Evolutionary conservation across 2,888 invertebrate genomes (phyloP).

Genomic region (Archaeoteleia sp.): DNA sequence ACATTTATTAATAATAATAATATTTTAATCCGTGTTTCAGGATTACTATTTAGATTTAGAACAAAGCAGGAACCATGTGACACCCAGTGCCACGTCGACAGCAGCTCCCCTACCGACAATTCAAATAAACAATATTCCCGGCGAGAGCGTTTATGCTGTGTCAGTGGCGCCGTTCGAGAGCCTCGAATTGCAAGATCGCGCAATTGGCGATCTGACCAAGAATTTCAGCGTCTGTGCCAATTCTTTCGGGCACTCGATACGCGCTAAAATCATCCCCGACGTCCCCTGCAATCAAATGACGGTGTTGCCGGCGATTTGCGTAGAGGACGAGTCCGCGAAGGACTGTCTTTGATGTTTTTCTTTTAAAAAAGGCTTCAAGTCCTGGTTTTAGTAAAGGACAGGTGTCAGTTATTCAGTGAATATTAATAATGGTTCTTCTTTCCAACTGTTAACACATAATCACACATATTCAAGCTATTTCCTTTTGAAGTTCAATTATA

Average conservation of each 20-base stretch:
- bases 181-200: conserved; percentile 60
- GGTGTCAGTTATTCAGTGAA: no score
- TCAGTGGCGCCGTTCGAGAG: conserved; percentile 52
- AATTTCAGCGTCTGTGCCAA: conserved; percentile 70
- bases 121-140: conserved; percentile 56
- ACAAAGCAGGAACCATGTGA: conserved; percentile 67
- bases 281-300: conserved; percentile 51
- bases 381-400: conserved; percentile 54
- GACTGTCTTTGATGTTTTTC: conserved; percentile 70
- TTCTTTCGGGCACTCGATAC: conserved; percentile 64
- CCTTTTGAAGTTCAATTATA: neutral
- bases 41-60: conserved; percentile 73
- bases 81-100: conserved; percentile 73
- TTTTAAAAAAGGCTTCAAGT: conserved; percentile 58
- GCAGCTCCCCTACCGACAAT: conserved; percentile 78
- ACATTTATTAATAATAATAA: no score
- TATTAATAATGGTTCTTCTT: no score
- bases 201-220: conserved; percentile 69
- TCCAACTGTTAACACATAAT: conserved; percentile 1
- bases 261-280: conserved; percentile 57
- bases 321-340: conserved; percentile 68
- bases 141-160: conserved; percentile 59
- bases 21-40: no score
- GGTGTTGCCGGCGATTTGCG: conserved; percentile 59
- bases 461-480: neutral